Evolutionary conservation across 1,140 invertebrate genomes (phyloP), one percentile per base, ranked within the genome.

Genomic region (Meteorus sp.): DNA sequence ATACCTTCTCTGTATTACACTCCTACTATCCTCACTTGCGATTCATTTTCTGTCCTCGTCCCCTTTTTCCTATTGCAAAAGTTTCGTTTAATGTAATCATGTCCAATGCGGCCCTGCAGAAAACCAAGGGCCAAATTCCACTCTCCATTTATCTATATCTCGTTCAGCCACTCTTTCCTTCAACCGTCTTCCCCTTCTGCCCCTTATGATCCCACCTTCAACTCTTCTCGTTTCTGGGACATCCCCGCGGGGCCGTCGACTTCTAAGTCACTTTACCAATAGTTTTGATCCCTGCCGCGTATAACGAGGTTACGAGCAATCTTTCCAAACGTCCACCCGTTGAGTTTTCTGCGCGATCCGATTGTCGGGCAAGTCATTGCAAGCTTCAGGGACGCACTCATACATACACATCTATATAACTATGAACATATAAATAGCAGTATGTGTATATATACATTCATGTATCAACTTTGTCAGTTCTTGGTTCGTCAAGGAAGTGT

Each of bases 231-330:
- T n/a, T n/a, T n/a, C n/a, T n/a, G n/a, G n/a, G n/a, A n/a, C n/a
- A n/a, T n/a, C n/a, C n/a, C n/a, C n/a, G n/a, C 47, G 27, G 17
- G 29, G 47, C 17, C 9, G 29, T n/a, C 53, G 53, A 61, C 59
- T 43, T 61, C 45, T 51, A 61, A 61, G 59, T 61, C 47, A 61
- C 60, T 61, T 61, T 61, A 22, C 48, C 60, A 39, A 61, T 61
- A 61, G 54, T 61, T 61, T 61, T 61, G 60, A 61, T 61, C 45
- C 54, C 54, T 31, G 47, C 47, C 19, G 52, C 53, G 60, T 57
- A 48, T 61, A 61, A 61, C 60, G 54, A 61, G 54, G 60, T 61
- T 61, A 61, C 54, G 47, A 57, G 47, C 60, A 61, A 61, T 61
- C 60, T 61, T 61, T 61, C 59, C 39, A 55, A 60, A 41, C 54